Conservation (phyloP, 2,113 vertebrate species). For the Lycaon pictus region DNA sequence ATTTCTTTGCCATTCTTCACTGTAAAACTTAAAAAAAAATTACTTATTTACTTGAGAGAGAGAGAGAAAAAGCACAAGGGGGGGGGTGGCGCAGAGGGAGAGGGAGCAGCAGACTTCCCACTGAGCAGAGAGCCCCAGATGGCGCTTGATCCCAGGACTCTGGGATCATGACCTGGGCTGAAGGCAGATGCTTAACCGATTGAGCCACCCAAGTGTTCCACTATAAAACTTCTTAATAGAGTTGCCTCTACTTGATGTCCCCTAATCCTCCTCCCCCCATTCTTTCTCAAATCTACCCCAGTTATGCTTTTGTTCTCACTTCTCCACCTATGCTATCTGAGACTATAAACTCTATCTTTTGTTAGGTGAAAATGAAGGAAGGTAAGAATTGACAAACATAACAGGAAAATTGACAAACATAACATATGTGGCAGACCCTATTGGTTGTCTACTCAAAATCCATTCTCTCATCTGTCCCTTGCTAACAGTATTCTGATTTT, state of each 20-base stretch:
- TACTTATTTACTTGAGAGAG: no score
- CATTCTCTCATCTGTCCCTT: not conserved
- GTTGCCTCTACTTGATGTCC: not conserved
- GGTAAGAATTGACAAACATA: not conserved
- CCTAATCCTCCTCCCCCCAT: not conserved
- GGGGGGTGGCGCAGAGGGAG: no score
- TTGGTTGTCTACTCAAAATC: not conserved
- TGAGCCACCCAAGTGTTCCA: not conserved
- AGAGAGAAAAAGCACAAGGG: no score
- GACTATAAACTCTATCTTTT: not conserved
- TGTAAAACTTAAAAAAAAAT: not conserved
- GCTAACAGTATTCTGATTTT: not conserved
- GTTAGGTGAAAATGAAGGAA: not conserved
- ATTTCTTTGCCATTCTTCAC: not conserved
- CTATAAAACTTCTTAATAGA: not conserved
- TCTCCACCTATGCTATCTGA: not conserved
- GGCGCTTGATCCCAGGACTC: no score
- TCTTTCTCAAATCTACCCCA: not conserved
- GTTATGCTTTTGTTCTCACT: not conserved
- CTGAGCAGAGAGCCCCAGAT: no score
- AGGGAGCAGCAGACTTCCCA: no score
- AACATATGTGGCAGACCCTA: not conserved
- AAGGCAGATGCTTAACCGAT: no score
- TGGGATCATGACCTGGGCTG: no score
- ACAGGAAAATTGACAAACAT: not conserved